Base-by-base conservation (phyloP, 2,113 vertebrate genomes). In the Climacteris rufus region DNA sequence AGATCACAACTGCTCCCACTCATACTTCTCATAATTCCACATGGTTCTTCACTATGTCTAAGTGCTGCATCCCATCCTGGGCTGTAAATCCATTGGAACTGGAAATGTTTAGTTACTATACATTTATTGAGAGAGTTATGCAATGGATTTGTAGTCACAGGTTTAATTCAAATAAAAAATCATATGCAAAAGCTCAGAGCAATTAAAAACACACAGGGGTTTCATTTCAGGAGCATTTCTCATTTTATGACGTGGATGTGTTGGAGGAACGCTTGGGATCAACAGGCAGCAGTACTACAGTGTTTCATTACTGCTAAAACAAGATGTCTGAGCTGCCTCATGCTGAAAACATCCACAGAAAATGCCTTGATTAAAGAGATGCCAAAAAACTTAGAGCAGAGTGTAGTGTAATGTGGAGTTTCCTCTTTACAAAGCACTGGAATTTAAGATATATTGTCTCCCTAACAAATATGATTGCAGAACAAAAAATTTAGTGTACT, bases 201-300 rank as follows among this genome's bases (percentile, higher is more conserved):
- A 65, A 37, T 40, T 40, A 61, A 82, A 92, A 82, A 4, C 4
- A 50, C 14, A 31, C 11, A 31, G 9, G 24, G 5, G 9, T 87
- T 94, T 93, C 24, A 52, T 75, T 78, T 75, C 52, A 53, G 52
- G 59, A 40, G 2, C 14, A 68, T 59, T 10, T 88, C 35, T 91
- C n/a, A 16, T 35, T 27, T 37, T 64, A 17, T 44, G 27, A 40
- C n/a, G 19, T 75, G 56, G 91, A 37, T 0, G 0, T 59, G 35
- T 24, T 39, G 31, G 6, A 45, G 11, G 40, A n/a, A 47, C 61
- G 18, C 27, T 57, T 87, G 44, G 39, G 47, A 54, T 82, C 31
- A 74, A 64, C 15, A 78, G 35, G 56, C 19, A 72, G 35, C 35
- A 59, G 27, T 39, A 47, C 17, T 10, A 24, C 13, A 23, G 13